phyloP scores from a whole-genome alignment of 2,113 vertebrate genomes.

The Arizona elegans region DNA sequence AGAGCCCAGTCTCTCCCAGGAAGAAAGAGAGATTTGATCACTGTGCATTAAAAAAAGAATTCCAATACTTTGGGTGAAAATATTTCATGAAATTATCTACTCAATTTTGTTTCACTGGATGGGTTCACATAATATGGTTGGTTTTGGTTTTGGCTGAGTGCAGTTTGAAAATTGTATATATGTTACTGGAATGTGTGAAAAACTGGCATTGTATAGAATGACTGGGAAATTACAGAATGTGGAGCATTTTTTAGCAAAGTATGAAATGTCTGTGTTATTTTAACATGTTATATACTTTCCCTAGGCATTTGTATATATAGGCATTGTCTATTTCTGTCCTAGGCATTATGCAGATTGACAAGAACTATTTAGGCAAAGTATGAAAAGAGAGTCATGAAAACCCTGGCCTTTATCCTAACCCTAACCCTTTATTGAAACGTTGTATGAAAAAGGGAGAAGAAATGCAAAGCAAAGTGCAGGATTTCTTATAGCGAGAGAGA shows the following conservation, averaged over 20 bases:
- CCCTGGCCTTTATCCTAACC: neutral
- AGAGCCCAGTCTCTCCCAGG: neutral
- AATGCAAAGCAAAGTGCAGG: neutral
- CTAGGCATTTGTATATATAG: neutral
- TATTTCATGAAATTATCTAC: neutral
- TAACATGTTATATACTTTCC: neutral
- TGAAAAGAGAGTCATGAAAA: neutral
- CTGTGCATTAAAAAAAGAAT: neutral
- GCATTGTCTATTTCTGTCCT: no score
- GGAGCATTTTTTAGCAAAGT: neutral
- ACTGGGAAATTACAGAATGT: neutral
- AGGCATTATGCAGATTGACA: neutral
- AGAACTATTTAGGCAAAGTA: neutral
- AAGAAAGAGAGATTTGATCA: neutral
- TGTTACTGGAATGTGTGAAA: neutral
- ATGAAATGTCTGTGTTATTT: neutral
- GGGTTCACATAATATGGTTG: neutral
- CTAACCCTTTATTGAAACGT: neutral
- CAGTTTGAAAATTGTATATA: neutral
- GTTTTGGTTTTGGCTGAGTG: neutral
- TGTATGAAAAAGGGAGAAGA: neutral
- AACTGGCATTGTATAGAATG: neutral
- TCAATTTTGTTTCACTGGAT: neutral
- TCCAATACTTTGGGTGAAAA: neutral
- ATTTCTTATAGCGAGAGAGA: neutral